Base-by-base conservation (phyloP, 2,113 vertebrate genomes). In the Oncorhynchus nerka region DNA sequence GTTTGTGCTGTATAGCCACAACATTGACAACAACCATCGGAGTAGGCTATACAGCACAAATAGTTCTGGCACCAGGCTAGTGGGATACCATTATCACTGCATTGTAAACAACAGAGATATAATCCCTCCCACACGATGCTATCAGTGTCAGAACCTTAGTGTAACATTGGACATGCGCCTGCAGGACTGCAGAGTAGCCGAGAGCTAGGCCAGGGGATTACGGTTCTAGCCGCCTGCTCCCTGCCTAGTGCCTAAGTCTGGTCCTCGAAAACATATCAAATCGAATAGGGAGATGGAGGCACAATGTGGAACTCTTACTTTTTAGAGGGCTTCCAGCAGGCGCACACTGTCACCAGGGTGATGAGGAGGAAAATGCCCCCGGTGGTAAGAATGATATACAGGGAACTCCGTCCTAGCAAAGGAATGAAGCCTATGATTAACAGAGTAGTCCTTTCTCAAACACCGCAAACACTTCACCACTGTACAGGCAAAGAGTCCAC, bases 281-380 rank as follows among this genome's bases (percentile, higher is more conserved):
- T 2, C 2, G 4, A 62, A 62, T 62, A 3, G n/a, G 55, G 6
- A 45, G 39, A 45, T 45, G 19, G 19, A 22, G 59, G 13, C 19
- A 62, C n/a, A 68, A 32, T 7, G 11, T 20, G 32, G 55, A 30
- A 70, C 30, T 84, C 93, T 9, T 93, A 97, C 96, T 96, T 99
- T 84, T 96, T 99, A 84, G 96, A 96, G 1, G 97, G 97, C 83
- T 97, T 99, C 97, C 98, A 99, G 90, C 98, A 99, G 86, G 98
- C 97, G 15, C 98, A 99, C 82, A 99, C 96, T 0, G 97, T 97
- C 88, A 99, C 97, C 94, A 99, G 90, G 79, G 97, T 99, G 92
- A 98, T 96, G 0, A 99, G 94, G 77, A 99, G 94, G 86, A 99
- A 99, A 89, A 99, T 99, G 75, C 97, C 97, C 0, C 97, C 98